Evolutionary conservation across 2,888 invertebrate genomes (phyloP), one percentile per base, ranked within the genome.

Genomic region (Bedellia somnulentella): DNA sequence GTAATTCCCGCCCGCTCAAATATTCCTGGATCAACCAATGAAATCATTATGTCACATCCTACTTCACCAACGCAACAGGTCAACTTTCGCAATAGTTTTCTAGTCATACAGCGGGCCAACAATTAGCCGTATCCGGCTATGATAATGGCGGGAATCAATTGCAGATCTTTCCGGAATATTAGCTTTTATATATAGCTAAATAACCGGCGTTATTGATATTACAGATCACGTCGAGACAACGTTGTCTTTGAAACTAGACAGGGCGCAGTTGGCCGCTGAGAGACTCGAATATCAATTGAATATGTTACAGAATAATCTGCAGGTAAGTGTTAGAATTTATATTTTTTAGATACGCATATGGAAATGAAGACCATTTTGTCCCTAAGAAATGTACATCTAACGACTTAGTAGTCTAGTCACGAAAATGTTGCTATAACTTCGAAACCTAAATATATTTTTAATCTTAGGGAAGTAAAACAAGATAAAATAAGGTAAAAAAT

Each of bases 211-310:
- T n/a, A n/a, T n/a, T n/a, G n/a, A n/a, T n/a, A n/a, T 60, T 58
- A 30, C 57, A 75, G 75, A 73, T 52, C 70, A 67, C 30, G 57
- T 73, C 36, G 73, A 73, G 49, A 71, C 66, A 30, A 62, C 73
- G 34, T 44, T 75, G 37, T 62, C 68, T 39, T 47, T 73, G 43
- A 61, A 61, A 55, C 53, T 77, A 44, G 64, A 75, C 48, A 58
- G 77, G 50, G 58, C 61, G 39, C 60, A 75, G 57, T 50, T 77
- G 49, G 71, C 78, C 41, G 78, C 71, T 26, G 73, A 75, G 39
- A 54, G 66, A 38, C 49, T 75, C 37, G 75, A 71, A 41, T 71
- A 75, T 39, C 53, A 71, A 37, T 47, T 75, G 38, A 68, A 71
- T 37, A 70, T 71, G 67, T 52, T 73, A 30, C 70, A 75, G 46